A percentile compares a stretch with the other conserved stretches of the same genome.
Evolutionary conservation across 1,140 invertebrate species (phyloP).

Genomic region (Hyphantria cunea): DNA sequence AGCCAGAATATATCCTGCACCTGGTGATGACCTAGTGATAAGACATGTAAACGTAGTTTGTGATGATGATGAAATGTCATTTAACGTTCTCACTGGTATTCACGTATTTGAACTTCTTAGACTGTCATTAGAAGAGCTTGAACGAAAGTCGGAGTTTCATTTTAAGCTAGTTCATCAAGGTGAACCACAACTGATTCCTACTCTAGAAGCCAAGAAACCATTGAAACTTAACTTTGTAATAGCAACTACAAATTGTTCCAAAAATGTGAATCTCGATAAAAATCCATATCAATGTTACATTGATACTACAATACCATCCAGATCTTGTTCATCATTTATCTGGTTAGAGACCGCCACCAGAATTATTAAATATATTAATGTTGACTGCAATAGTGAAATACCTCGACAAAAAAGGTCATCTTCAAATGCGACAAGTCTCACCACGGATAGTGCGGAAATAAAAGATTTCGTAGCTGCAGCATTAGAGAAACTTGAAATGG

Average conservation of each 20-base stretch:
- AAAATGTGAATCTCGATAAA: constrained; percentile 43
- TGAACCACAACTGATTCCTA: constrained; percentile 52
- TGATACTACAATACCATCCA: constrained; percentile 40
- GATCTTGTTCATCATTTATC: constrained; percentile 51
- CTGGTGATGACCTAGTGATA: constrained; percentile 57
- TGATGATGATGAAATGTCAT: constrained; percentile 52
- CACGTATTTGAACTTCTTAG: constrained; percentile 43
- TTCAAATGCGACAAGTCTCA: constrained; percentile 32
- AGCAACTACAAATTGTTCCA: constrained; percentile 54
- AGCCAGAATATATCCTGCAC: constrained; percentile 53
- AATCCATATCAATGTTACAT: constrained; percentile 39
- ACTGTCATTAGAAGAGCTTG: constrained; percentile 46
- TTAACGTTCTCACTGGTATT: constrained; percentile 46
- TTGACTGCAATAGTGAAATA: constrained; percentile 33
- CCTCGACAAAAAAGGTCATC: constrained; percentile 10
- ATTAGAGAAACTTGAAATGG: constrained; percentile 63
- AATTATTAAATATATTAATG: constrained; percentile 44
- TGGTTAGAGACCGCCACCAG: constrained; percentile 47
- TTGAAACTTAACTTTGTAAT: constrained; percentile 53
- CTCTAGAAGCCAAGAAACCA: constrained; percentile 47
- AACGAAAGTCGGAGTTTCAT: constrained; percentile 44
- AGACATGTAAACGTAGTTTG: constrained; percentile 49
- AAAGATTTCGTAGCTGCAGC: constrained; percentile 54
- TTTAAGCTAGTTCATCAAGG: constrained; percentile 54
- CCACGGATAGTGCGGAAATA: constrained; percentile 45